Evolutionary conservation across 2,113 vertebrate genomes (phyloP).

Genomic region (Aspidoscelis tigris): DNA sequence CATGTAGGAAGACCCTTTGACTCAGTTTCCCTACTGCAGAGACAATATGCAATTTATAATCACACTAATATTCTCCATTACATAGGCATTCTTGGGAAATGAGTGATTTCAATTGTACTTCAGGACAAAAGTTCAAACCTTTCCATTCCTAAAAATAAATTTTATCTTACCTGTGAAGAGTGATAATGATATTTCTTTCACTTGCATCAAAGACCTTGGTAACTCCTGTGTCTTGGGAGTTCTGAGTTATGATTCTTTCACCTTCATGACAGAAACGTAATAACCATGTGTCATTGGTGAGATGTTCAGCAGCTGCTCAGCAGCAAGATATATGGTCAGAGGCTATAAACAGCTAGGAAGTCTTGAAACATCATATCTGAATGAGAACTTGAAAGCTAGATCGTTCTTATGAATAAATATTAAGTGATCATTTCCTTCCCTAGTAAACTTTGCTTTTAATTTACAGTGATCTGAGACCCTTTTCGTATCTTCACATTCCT

Average conservation of each 20-base stretch:
- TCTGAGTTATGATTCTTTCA: conserved; percentile 66
- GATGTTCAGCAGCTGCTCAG: conserved; percentile 6
- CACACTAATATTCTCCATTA: not conserved
- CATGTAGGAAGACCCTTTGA: too few relatives aligned
- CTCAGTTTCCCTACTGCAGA: not conserved
- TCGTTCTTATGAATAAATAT: not conserved
- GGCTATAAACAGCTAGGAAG: conserved; percentile 8
- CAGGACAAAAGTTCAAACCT: not conserved
- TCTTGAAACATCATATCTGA: conserved; percentile 24
- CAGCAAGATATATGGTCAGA: not conserved
- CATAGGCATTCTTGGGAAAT: not conserved
- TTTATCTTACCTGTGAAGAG: conserved; percentile 46
- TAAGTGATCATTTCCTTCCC: not conserved
- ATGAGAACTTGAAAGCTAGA: conserved; percentile 1
- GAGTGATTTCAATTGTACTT: not conserved
- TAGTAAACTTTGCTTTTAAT: not conserved
- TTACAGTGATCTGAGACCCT: not conserved
- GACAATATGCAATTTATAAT: not conserved
- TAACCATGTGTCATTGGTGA: conserved; percentile 64
- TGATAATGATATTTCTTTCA: conserved; percentile 68
- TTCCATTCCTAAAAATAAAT: conserved; percentile 25
- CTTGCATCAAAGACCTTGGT: conserved; percentile 57
- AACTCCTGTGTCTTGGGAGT: conserved; percentile 57
- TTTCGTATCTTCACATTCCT: too few relatives aligned
- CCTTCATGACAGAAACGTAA: conserved; percentile 65